Conservation (phyloP, 2,113 vertebrate genomes). For the Antennarius striatus region DNA sequence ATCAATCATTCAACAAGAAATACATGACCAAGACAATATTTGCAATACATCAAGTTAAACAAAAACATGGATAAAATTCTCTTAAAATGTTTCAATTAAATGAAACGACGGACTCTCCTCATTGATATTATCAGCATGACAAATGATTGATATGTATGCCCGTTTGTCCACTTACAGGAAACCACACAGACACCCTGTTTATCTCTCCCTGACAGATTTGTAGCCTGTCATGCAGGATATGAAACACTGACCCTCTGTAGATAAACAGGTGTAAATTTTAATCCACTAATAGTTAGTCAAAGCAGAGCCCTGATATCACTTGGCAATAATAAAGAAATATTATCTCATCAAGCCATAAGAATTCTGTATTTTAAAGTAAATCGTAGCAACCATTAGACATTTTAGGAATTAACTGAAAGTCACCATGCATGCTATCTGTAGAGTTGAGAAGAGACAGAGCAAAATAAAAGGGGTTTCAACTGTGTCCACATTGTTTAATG, state of each 20-base stretch:
- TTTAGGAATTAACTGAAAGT: conserved; percentile 4
- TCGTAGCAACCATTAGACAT: conserved; percentile 1
- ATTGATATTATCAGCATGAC: conserved; percentile 37
- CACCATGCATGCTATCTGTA: conserved; percentile 9
- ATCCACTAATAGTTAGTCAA: conserved; percentile 37
- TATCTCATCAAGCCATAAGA: background rate
- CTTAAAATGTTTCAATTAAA: conserved; percentile 23
- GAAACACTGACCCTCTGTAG: conserved; percentile 17
- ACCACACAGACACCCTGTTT: conserved; percentile 1
- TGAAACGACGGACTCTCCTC: conserved; percentile 40
- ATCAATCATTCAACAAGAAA: background rate
- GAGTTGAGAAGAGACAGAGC: background rate
- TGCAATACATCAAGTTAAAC: background rate
- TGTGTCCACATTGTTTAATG: conserved; percentile 35
- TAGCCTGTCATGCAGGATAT: conserved; percentile 19
- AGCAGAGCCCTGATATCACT: background rate
- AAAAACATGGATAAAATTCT: background rate
- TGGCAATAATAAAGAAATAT: conserved; percentile 18
- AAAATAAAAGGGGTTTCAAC: conserved; percentile 15
- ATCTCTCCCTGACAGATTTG: conserved; percentile 44
- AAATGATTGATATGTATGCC: conserved; percentile 48
- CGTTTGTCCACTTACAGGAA: conserved; percentile 50
- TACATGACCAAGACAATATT: background rate
- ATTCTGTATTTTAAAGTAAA: conserved; percentile 7
- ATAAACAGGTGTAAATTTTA: conserved; percentile 30